Percentiles rank a stretch among this genome's conserved stretches.
phyloP scores from a whole-genome alignment of 2,797 vertebrate genomes.

The Kryptopterus vitreolus region DNA sequence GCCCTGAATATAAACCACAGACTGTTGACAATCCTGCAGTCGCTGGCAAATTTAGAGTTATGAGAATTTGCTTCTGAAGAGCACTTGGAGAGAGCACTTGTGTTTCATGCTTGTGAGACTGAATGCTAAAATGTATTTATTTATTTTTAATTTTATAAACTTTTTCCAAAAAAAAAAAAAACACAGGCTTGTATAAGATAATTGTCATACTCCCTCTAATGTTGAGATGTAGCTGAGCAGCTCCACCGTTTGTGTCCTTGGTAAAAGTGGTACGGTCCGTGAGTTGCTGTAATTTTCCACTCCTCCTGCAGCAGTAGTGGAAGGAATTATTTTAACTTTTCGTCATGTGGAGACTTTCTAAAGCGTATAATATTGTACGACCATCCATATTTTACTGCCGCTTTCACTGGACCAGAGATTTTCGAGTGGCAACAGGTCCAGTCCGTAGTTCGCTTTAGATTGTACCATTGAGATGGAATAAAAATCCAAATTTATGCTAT shows the following conservation, averaged over 20 bases:
- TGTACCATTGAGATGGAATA: neutral
- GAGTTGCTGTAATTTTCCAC: conserved; percentile 69
- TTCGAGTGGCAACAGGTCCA: neutral
- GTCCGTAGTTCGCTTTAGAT: neutral
- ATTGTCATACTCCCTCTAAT: conserved; percentile 38
- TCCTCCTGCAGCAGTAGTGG: conserved; percentile 53
- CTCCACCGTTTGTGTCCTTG: conserved; percentile 49
- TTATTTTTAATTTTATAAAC: neutral
- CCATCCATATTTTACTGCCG: neutral
- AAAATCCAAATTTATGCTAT: neutral
- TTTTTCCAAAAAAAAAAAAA: neutral
- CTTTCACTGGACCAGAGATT: neutral
- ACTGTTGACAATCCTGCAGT: conserved; percentile 18
- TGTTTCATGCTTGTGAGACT: neutral
- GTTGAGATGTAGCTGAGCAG: conserved; percentile 20
- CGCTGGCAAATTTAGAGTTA: neutral
- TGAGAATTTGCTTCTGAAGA: neutral
- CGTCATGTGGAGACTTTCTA: neutral
- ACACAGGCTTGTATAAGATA: neutral
- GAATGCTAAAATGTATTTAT: neutral
- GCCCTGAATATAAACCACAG: conserved; percentile 8
- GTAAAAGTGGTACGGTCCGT: conserved; percentile 68
- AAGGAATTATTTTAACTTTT: conserved; percentile 52
- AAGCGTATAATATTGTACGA: neutral
- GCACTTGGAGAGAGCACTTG: too few relatives aligned